phyloP scores from a whole-genome alignment of 2,888 invertebrate genomes.

The Andrena dorsata region DNA sequence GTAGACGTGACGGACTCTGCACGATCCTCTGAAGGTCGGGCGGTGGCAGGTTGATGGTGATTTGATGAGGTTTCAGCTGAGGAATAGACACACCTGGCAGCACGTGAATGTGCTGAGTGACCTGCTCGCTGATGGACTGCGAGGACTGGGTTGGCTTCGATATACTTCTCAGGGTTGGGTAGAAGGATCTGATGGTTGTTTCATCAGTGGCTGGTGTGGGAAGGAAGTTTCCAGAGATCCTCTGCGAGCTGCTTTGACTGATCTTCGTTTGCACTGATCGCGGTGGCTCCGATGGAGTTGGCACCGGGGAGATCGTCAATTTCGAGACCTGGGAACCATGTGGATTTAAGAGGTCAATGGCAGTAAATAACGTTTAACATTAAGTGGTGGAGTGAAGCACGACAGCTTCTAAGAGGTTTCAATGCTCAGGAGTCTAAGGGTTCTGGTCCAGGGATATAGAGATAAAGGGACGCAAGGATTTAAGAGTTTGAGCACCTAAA shows the following conservation, averaged over 20 bases:
- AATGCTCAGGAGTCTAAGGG: not conserved
- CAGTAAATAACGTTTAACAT: not conserved
- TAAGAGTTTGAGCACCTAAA: not conserved
- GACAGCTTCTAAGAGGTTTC: not conserved
- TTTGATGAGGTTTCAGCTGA: slow-evolving; percentile 80
- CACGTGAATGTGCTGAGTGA: slow-evolving; percentile 80
- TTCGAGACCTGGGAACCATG: slow-evolving; percentile 77
- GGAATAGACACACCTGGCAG: slow-evolving; percentile 77
- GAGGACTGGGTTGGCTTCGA: slow-evolving; percentile 66
- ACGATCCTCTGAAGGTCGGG: slow-evolving; percentile 82
- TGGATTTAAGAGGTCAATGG: not conserved
- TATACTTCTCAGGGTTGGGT: slow-evolving; percentile 79
- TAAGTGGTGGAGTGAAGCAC: not conserved
- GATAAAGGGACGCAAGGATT: not conserved
- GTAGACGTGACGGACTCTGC: slow-evolving; percentile 80
- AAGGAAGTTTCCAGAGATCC: slow-evolving; percentile 76
- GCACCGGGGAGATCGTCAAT: slow-evolving; percentile 79
- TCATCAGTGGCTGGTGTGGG: slow-evolving; percentile 73
- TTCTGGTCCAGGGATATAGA: not conserved
- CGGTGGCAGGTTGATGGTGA: slow-evolving; percentile 80
- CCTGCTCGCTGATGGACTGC: slow-evolving; percentile 70
- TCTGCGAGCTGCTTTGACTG: slow-evolving; percentile 61
- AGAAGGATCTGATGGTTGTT: slow-evolving; percentile 77
- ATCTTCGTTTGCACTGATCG: slow-evolving; percentile 64
- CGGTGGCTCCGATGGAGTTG: slow-evolving; percentile 47